Evolutionary conservation across 2,113 vertebrate genomes (phyloP), one percentile per base, ranked within the genome.

Genomic region (Alaudala cheleensis): DNA sequence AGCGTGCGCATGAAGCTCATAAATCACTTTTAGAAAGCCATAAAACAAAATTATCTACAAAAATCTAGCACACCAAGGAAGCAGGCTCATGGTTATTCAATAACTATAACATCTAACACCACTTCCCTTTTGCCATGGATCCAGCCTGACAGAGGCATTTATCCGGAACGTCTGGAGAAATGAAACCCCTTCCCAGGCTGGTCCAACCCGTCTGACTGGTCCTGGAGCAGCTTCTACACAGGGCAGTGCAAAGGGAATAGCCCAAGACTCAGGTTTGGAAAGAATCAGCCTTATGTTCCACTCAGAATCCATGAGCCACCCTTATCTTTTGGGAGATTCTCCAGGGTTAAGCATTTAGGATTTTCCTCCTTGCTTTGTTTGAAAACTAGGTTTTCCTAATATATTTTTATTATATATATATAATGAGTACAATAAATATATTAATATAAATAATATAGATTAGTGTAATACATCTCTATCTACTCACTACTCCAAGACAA

Each of bases 11-110:
- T 60, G 37, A 45, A 93, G 94, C 88, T 77, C 87, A 62, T 88
- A 96, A 96, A 96, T 96, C 89, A 95, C 88, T 92, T 95, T 72
- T 71, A 91, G 94, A 94, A 97, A 95, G 93, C 94, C 89, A 95
- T 95, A 96, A 95, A 96, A 13, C 81, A 93, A 87, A 92, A 95
- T 92, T 92, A 95, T 94, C 95, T 95, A 85, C 66, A 64, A 81
- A 90, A 95, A 82, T 87, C 81, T 82, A 69, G 87, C 81, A 91
- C 91, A 92, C 95, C 93, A 91, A 96, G 94, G 91, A 95, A 95
- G 94, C 77, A 85, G 91, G 39, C 73, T 87, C 83, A 64, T 76
- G 91, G 94, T 91, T 96, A 96, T 91, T 96, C 87, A 97, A 54
- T 95, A 96, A 97, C 95, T 86, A 42, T 33, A 78, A 71, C 89